A percentile compares a stretch with the other conserved stretches of the same genome.
Evolutionary conservation across 2,797 vertebrate species (phyloP).

Genomic region (Alca torda): DNA sequence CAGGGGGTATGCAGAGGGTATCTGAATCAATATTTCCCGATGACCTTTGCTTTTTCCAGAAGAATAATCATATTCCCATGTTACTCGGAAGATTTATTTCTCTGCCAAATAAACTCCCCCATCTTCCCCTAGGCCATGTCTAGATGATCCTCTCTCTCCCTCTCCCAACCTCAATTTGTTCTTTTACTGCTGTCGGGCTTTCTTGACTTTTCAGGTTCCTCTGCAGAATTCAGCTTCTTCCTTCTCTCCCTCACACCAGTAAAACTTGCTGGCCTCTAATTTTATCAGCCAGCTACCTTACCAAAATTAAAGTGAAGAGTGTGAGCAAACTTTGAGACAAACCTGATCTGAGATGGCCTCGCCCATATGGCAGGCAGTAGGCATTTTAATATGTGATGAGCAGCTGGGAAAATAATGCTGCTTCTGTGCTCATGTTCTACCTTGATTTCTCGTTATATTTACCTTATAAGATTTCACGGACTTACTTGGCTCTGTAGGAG

Average conservation of each 20-base stretch:
- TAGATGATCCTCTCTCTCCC: neutral
- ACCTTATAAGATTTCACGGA: neutral
- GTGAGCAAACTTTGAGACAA: neutral
- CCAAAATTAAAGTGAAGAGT: neutral
- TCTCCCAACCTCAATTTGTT: neutral
- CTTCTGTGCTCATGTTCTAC: neutral
- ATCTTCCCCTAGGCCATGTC: neutral
- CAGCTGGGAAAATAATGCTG: neutral
- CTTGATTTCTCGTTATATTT: neutral
- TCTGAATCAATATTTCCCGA: neutral
- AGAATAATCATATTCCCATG: neutral
- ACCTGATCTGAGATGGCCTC: neutral
- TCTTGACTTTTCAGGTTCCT: neutral
- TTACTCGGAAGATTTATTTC: neutral
- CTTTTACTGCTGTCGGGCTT: neutral
- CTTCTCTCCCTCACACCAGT: neutral
- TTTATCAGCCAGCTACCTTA: neutral
- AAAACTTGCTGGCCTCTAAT: neutral
- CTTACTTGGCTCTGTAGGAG: neutral
- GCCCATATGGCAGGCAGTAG: neutral
- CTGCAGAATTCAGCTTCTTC: neutral
- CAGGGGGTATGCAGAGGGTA: neutral
- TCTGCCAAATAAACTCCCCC: neutral
- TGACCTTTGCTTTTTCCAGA: neutral
- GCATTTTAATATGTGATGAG: neutral